Base-by-base conservation (phyloP, 2,113 vertebrate species). In the Limnothrissa miodon region DNA sequence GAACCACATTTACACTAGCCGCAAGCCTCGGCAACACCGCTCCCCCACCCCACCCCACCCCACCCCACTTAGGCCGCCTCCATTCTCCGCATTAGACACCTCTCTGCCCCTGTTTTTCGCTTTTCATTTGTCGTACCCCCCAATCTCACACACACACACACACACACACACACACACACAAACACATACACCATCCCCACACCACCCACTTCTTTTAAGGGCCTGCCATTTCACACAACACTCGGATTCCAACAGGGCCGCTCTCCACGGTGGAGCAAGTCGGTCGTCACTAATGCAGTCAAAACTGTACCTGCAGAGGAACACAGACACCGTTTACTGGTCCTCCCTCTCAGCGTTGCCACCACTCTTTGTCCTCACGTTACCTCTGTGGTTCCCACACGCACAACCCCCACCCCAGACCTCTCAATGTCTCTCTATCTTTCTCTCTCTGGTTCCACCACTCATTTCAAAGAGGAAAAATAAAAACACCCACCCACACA, bases 301-400 rank as follows among this genome's bases (percentile, higher is more conserved):
- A 84, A 46, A 53, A 45, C 45, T 36, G 29, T 81, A 81, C 83
- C 83, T 84, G 80, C 66, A 81, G 9, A 36, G 17, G 66, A 74
- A 74, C 66, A 70, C 62, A 36, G 62, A 70, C 62, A 74, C 66
- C 66, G 29, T 74, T 74, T 74, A 74, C 66, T 33, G 13, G 59
- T 33, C 29, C 25, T 25, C 10, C 66, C 15, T 36, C 29, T 36
- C 66, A 74, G 25, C 17, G 15, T 36, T 33, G 42, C 42, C 6
- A 74, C 29, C 66, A 13, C 66, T 15, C 1, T 25, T 51, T 10
- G 62, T 81, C 29, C n/a, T 33, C 83, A 44, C 36, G 81, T 79
- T 42, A 66, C 86, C 86, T 86, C 83, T 84, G 82, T 56, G 82
- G n/a, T 15, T 42, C 83, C 25, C 83, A 79, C 82, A 79, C 25